These are phyloP conservation scores for Phyllotreta striolata DNA, from an alignment of 2,888 invertebrate genomes.

Conservation along the genomic window DNA sequence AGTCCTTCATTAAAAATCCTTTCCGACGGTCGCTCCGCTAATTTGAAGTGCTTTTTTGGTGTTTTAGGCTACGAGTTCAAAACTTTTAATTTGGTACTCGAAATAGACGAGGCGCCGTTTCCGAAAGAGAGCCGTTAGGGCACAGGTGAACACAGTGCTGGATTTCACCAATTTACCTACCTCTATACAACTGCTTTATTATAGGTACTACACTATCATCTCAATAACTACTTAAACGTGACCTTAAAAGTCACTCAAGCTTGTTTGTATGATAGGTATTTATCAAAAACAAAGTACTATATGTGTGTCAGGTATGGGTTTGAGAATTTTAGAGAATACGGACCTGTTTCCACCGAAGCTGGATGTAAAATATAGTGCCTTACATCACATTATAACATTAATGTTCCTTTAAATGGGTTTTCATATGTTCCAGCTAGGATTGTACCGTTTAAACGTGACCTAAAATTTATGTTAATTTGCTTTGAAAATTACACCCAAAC, in stretches of 20 bases:
- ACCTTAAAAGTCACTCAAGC: neutral
- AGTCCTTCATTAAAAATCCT: constrained; percentile 26
- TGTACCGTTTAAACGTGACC: constrained; percentile 33
- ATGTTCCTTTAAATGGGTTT: constrained; percentile 29
- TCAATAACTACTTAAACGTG: neutral
- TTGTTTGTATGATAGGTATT: neutral
- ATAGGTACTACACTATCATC: constrained; percentile 2
- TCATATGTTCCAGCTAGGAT: constrained; percentile 35
- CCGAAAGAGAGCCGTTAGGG: constrained; percentile 15
- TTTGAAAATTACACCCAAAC: constrained; percentile 37
- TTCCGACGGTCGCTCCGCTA: constrained; percentile 20
- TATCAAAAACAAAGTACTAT: neutral
- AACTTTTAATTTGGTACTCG: constrained; percentile 29
- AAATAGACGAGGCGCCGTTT: constrained; percentile 30
- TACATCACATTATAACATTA: constrained; percentile 34
- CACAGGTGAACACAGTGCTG: neutral
- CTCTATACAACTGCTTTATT: neutral
- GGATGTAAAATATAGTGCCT: constrained; percentile 30
- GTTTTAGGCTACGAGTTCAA: constrained; percentile 19
- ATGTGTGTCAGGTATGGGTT: neutral
- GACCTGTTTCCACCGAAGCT: constrained; percentile 8
- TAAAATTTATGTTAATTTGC: constrained; percentile 41
- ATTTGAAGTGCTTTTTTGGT: constrained; percentile 25
- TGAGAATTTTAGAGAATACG: neutral
- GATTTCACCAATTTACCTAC: too few species aligned